A percentile compares a stretch with the other conserved stretches of the same genome.
phyloP scores from a whole-genome alignment of 2,888 invertebrate species.

The Eremobia ochroleuca region DNA sequence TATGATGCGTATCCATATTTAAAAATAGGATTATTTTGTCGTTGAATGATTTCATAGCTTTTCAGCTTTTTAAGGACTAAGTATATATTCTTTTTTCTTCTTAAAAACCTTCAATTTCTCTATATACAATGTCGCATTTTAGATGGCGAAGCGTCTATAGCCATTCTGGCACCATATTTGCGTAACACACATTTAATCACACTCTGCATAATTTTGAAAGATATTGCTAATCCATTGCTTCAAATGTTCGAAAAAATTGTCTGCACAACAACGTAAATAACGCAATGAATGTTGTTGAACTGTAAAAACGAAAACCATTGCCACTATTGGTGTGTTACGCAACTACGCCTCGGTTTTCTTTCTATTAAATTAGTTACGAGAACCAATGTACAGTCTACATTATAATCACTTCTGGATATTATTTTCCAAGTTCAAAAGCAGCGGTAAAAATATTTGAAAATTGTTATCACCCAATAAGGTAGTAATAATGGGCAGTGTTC shows the following conservation, averaged over 20 bases:
- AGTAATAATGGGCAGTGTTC: constrained; percentile 55
- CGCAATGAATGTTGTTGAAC: too few relatives aligned
- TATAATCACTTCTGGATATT: constrained; percentile 2
- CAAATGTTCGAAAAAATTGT: too few relatives aligned
- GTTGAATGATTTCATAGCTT: constrained; percentile 21
- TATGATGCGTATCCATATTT: constrained; percentile 5
- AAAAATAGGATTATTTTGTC: constrained; percentile 26
- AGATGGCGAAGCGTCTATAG: neutral
- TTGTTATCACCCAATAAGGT: constrained; percentile 50
- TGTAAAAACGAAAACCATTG: too few relatives aligned
- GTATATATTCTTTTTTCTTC: neutral
- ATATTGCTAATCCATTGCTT: too few relatives aligned
- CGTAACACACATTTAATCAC: too few relatives aligned
- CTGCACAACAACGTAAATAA: too few relatives aligned
- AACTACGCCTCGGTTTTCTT: neutral
- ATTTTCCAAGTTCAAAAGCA: constrained; percentile 7
- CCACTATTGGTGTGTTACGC: too few relatives aligned
- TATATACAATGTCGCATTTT: neutral
- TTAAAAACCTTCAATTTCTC: neutral
- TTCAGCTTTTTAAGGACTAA: neutral
- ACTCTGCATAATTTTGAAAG: too few relatives aligned
- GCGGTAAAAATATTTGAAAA: neutral
- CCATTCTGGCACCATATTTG: too few relatives aligned
- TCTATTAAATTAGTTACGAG: neutral
- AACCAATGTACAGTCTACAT: constrained; percentile 7